phyloP scores from a whole-genome alignment of 2,888 invertebrate species.

The Plemyria rubiginata region DNA sequence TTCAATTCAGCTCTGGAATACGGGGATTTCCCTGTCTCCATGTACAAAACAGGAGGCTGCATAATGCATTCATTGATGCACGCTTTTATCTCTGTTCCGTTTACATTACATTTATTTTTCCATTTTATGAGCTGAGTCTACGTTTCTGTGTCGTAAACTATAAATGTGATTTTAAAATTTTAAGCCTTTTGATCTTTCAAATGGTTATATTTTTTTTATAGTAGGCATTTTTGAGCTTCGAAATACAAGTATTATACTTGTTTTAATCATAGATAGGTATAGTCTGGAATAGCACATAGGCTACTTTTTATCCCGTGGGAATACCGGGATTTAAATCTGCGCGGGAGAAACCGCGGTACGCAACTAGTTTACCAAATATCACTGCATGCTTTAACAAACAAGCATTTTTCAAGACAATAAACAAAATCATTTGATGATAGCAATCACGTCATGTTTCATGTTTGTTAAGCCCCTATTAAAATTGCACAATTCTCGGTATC shows the following conservation, averaged over 20 bases:
- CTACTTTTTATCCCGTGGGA: no score
- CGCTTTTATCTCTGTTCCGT: constrained; percentile 39
- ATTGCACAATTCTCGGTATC: constrained; percentile 25
- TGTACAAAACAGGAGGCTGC: constrained; percentile 44
- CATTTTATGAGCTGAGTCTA: constrained; percentile 38
- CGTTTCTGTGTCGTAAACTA: constrained; percentile 27
- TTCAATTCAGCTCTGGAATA: constrained; percentile 31
- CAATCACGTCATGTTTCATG: constrained; percentile 5
- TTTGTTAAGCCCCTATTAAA: constrained; percentile 14
- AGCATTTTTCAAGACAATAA: no score
- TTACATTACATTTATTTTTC: constrained; percentile 45
- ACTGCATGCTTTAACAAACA: no score
- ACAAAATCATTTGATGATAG: constrained; percentile 8
- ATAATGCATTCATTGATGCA: constrained; percentile 47
- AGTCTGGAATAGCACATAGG: no score
- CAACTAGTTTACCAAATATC: no score
- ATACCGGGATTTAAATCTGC: no score
- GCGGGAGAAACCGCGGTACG: no score
- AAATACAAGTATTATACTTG: background rate
- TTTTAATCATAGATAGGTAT: no score
- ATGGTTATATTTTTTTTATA: no score
- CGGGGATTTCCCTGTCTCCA: constrained; percentile 42
- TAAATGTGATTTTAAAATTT: constrained; percentile 21
- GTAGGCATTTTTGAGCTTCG: no score
- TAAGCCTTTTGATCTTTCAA: constrained; percentile 5